Conservation (phyloP, 2,888 invertebrate genomes). For the Oscheius onirici region DNA sequence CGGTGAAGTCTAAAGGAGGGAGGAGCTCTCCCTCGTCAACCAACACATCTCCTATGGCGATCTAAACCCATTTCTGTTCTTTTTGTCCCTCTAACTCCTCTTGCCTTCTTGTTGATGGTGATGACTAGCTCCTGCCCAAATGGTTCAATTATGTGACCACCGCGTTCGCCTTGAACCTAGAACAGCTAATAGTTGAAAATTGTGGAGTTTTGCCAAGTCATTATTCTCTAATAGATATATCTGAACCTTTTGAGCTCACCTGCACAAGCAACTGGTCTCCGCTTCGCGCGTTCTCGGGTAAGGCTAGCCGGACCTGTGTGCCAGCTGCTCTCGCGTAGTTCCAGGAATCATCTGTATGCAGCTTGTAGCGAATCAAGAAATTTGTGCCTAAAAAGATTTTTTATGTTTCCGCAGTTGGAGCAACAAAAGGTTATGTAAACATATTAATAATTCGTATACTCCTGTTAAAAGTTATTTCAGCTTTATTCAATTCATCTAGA, state of each 20-base stretch:
- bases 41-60: constrained; percentile 33
- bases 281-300: constrained; percentile 41
- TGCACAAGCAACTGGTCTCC: constrained; percentile 58
- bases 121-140: constrained; percentile 62
- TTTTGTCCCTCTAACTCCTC: not conserved
- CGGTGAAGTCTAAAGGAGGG: constrained; percentile 66
- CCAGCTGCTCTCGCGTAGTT: constrained; percentile 51
- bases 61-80: constrained; percentile 12
- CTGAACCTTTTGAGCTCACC: constrained; percentile 30
- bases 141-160: constrained; percentile 55
- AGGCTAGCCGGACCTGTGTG: constrained; percentile 49
- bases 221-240: constrained; percentile 25
- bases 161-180: constrained; percentile 59
- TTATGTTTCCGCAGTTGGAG: no score
- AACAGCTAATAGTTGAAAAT: constrained; percentile 9
- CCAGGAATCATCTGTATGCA: constrained; percentile 45
- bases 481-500: no score
- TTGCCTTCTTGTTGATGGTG: constrained; percentile 38
- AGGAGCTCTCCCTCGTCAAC: constrained; percentile 53
- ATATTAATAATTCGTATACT: no score
- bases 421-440: no score
- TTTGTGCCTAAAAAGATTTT: constrained; percentile 48
- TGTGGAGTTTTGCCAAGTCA: not conserved
- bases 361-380: constrained; percentile 50
- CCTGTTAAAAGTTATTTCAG: no score